A percentile compares a stretch with the other conserved stretches of the same genome.
Conservation (phyloP, 2,888 invertebrate species). For the Clistopyga incitator region DNA sequence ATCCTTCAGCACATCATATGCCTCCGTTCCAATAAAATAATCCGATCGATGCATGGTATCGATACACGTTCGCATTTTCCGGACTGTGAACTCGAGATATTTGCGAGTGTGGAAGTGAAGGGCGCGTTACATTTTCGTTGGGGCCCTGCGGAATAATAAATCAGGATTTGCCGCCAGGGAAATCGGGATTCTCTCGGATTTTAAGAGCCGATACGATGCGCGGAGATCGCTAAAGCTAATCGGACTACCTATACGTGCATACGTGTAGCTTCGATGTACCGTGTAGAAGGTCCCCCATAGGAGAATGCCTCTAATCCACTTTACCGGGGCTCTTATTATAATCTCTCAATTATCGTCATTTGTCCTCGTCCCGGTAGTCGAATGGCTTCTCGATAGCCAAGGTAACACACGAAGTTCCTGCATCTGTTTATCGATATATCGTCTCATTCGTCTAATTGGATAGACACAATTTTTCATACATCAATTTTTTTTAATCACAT, state of each 20-base stretch:
- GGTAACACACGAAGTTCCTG: background rate
- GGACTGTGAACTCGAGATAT: slow-evolving; percentile 31
- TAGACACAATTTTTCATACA: too few relatives aligned
- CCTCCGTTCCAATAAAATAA: slow-evolving; percentile 41
- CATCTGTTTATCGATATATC: slow-evolving; percentile 21
- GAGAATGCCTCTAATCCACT: slow-evolving; percentile 56
- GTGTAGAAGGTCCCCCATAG: slow-evolving; percentile 1
- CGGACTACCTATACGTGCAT: slow-evolving; percentile 36
- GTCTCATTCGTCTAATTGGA: background rate
- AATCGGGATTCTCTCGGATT: slow-evolving; percentile 62
- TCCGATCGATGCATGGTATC: slow-evolving; percentile 52
- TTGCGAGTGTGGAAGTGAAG: slow-evolving; percentile 8
- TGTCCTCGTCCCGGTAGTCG: slow-evolving; percentile 36
- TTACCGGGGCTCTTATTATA: slow-evolving; percentile 56
- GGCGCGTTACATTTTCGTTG: slow-evolving; percentile 33
- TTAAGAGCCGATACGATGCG: slow-evolving; percentile 53
- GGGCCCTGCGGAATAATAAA: slow-evolving; percentile 61
- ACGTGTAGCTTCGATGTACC: background rate
- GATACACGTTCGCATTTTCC: slow-evolving; percentile 45
- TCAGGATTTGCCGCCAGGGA: slow-evolving; percentile 63
- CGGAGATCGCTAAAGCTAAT: slow-evolving; percentile 54
- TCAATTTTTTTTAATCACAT: too few relatives aligned
- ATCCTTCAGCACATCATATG: slow-evolving; percentile 16
- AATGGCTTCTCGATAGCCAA: slow-evolving; percentile 40
- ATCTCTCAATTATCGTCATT: slow-evolving; percentile 64